These are phyloP conservation scores for Ptychobarbus kaznakovi DNA, from an alignment of 2,797 vertebrate genomes.

Conservation along the genomic window DNA sequence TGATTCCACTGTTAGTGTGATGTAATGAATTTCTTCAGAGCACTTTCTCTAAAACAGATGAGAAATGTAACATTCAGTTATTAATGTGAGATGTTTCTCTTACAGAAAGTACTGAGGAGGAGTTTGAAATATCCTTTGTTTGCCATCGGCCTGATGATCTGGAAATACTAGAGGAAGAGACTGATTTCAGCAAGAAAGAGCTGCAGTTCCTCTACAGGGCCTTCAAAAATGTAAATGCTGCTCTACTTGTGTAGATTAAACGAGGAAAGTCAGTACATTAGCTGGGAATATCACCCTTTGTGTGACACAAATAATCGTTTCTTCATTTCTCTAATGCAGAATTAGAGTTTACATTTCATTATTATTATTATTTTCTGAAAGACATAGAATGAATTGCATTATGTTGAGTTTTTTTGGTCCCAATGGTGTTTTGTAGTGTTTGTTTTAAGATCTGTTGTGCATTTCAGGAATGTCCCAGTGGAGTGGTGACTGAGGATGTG, in stretches of 20 bases:
- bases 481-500: slow-evolving; percentile 92
- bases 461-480: slow-evolving; percentile 91
- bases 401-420: too few relatives aligned
- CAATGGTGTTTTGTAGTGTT: too few relatives aligned
- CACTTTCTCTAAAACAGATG: background rate
- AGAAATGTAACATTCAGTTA: background rate
- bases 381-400: background rate
- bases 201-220: slow-evolving; percentile 95
- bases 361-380: background rate
- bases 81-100: slow-evolving; percentile 28
- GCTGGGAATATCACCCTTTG: background rate
- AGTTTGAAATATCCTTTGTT: slow-evolving; percentile 86
- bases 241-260: background rate
- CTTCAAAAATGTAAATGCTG: slow-evolving; percentile 88
- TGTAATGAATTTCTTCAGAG: background rate
- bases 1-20: background rate
- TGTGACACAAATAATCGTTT: background rate
- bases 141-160: slow-evolving; percentile 92
- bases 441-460: background rate
- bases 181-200: slow-evolving; percentile 94
- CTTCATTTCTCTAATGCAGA: too few relatives aligned
- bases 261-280: background rate
- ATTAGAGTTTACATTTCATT: background rate
- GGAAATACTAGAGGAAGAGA: slow-evolving; percentile 88
- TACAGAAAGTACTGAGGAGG: slow-evolving; percentile 87